Evolutionary conservation across 2,888 invertebrate genomes (phyloP).

Genomic region (Agrilus cyanescens): DNA sequence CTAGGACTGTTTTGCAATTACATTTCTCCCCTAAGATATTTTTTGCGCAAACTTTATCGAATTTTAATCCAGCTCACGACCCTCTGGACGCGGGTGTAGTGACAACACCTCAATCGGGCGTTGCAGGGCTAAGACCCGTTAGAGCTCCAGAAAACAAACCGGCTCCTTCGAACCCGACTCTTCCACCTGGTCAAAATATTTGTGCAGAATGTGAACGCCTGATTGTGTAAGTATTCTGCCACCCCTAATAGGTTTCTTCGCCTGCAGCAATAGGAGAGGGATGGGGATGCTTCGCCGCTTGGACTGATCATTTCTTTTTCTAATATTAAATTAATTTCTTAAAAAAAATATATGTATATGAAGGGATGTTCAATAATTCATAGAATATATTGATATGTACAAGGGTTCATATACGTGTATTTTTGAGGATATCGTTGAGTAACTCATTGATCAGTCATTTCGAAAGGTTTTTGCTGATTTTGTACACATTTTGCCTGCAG

Average conservation of each 20-base stretch:
- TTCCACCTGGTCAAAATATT: slow-evolving; percentile 82
- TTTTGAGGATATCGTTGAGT: too few species aligned
- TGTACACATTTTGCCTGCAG: slow-evolving; percentile 21
- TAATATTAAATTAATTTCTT: too few species aligned
- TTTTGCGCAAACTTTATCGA: too few species aligned
- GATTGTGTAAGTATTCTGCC: slow-evolving; percentile 75
- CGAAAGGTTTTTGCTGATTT: slow-evolving; percentile 7
- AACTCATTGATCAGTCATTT: slow-evolving; percentile 6
- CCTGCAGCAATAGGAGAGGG: neutral
- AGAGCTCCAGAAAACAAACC: slow-evolving; percentile 55
- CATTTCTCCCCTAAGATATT: too few species aligned
- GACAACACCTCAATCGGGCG: slow-evolving; percentile 37
- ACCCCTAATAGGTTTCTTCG: too few species aligned
- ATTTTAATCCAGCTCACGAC: neutral
- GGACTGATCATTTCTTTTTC: too few species aligned
- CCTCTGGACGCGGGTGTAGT: slow-evolving; percentile 34
- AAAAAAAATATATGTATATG: too few species aligned
- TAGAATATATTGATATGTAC: too few species aligned
- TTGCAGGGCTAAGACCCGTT: slow-evolving; percentile 57
- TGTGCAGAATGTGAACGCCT: slow-evolving; percentile 96
- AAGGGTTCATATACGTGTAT: too few species aligned
- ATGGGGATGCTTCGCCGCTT: neutral
- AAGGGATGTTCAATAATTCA: too few species aligned
- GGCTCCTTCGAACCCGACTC: slow-evolving; percentile 55
- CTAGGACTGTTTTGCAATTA: too few species aligned